phyloP scores from a whole-genome alignment of 2,888 invertebrate species.

The Sylvicola cinctus region DNA sequence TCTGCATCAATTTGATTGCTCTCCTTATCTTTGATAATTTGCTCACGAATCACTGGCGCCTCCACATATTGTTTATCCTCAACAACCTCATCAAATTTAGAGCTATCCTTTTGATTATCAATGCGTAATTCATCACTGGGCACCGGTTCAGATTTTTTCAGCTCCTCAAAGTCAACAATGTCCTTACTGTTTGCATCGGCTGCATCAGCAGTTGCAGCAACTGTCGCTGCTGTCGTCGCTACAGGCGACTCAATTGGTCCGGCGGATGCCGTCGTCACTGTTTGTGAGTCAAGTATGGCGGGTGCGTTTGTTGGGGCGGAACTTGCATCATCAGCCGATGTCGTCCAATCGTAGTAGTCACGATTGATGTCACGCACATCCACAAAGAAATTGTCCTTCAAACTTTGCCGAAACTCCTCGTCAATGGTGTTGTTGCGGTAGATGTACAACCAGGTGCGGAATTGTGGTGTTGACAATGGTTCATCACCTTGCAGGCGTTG shows the following conservation, averaged over 20 bases:
- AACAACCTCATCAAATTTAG: conserved; percentile 23
- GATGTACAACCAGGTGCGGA: conserved; percentile 44
- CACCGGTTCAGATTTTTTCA: conserved; percentile 15
- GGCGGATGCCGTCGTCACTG: not conserved
- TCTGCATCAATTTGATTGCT: conserved; percentile 18
- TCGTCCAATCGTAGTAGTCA: conserved; percentile 7
- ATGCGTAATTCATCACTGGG: conserved; percentile 2
- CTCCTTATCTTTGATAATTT: conserved; percentile 15
- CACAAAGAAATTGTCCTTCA: conserved; percentile 36
- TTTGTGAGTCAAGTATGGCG: too few relatives aligned
- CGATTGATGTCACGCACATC: conserved; percentile 36
- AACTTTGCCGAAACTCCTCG: conserved; percentile 34
- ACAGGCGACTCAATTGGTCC: conserved; percentile 6
- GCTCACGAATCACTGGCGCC: conserved; percentile 20
- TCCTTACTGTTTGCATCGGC: conserved; percentile 19
- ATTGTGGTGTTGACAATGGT: conserved; percentile 30
- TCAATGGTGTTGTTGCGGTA: conserved; percentile 42
- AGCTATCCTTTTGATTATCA: conserved; percentile 16
- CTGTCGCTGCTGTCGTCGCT: not conserved
- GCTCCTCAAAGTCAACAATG: conserved; percentile 22
- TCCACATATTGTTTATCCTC: conserved; percentile 26
- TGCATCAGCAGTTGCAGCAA: conserved; percentile 12
- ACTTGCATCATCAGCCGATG: conserved; percentile 8
- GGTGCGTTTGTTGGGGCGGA: too few relatives aligned
- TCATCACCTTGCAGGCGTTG: conserved; percentile 10